Evolutionary conservation across 2,797 vertebrate genomes (phyloP), one percentile per base, ranked within the genome.

Genomic region (Allobates femoralis): DNA sequence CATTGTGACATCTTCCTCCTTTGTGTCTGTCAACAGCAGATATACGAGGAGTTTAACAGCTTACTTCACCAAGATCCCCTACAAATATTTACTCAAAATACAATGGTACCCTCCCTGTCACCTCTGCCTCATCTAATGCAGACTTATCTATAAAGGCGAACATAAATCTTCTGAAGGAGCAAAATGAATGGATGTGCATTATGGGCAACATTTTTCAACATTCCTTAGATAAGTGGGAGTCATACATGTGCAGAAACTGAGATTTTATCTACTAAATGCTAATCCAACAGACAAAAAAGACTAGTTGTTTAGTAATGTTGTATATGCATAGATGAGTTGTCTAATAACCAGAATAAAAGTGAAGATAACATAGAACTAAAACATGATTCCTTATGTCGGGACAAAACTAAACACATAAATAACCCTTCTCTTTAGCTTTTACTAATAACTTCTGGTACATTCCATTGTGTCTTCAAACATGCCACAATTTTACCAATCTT

Each of bases 41-140:
- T 50, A 51, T 66, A 66, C 28, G 8, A 23, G 15, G 7, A 30
- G 50, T 37, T 71, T 83, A 73, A 83, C 73, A 53, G n/a, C 32
- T 83, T 83, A 28, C 34, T 58, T 73, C 19, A 62, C 53, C 60
- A 83, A 37, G 51, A 34, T 18, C 34, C 50, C 60, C 7, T 86
- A 23, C 23, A 58, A 83, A 60, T 87, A 64, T 83, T 83, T 87
- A 79, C 56, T 34, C 50, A 37, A 37, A 76, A 34, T 34, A 73
- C 67, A 79, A 62, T 37, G 37, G 18, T n/a, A 26, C 66, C 67
- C 60, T 34, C 41, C 46, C n/a, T 15, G 30, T 78, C 53, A 71
- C 34, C 37, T 46, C 23, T 19, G 28, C 32, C n/a, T 78, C 18
- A 58, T 34, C 19, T 34, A 23, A 23, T 58, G 53, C 53, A 78